These are phyloP conservation scores for Selene dorsalis DNA, from an alignment of 2,797 vertebrate genomes.

Conservation along the genomic window DNA sequence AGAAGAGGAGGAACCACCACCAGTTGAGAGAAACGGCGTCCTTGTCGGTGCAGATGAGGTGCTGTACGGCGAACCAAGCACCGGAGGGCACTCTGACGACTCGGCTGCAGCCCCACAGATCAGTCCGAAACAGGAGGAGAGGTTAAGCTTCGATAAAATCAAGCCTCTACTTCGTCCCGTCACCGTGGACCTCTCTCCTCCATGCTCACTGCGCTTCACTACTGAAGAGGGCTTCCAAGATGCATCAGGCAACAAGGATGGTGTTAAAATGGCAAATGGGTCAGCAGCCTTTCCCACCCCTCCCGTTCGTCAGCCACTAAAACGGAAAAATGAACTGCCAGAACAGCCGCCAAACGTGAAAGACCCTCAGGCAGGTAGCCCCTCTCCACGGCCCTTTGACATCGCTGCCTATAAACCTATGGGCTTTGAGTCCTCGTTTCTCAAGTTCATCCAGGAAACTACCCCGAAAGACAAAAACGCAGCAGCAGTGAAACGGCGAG, in stretches of 20 bases:
- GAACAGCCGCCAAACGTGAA: conserved; percentile 78
- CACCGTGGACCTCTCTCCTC: conserved; percentile 83
- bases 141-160: conserved; percentile 73
- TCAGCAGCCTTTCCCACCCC: conserved; percentile 62
- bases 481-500: conserved; percentile 73
- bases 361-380: conserved; percentile 66
- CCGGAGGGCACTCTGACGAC: conserved; percentile 68
- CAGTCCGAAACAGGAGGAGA: conserved; percentile 67
- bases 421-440: conserved; percentile 96
- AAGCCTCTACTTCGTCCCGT: conserved; percentile 79
- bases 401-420: conserved; percentile 93
- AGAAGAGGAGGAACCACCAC: conserved; percentile 57
- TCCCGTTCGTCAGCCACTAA: conserved; percentile 83
- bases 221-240: conserved; percentile 76
- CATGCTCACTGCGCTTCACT: conserved; percentile 78
- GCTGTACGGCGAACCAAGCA: conserved; percentile 78
- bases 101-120: conserved; percentile 31
- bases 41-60: conserved; percentile 81
- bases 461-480: conserved; percentile 83
- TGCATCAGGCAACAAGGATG: conserved; percentile 66
- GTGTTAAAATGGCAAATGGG: conserved; percentile 76
- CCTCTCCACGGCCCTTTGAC: conserved; percentile 85
- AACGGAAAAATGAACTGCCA: conserved; percentile 88
- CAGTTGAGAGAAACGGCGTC: conserved; percentile 73
- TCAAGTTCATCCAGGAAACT: conserved; percentile 96